Conservation (phyloP, 1,140 invertebrate genomes). For the Rhagoletis zephyria region DNA sequence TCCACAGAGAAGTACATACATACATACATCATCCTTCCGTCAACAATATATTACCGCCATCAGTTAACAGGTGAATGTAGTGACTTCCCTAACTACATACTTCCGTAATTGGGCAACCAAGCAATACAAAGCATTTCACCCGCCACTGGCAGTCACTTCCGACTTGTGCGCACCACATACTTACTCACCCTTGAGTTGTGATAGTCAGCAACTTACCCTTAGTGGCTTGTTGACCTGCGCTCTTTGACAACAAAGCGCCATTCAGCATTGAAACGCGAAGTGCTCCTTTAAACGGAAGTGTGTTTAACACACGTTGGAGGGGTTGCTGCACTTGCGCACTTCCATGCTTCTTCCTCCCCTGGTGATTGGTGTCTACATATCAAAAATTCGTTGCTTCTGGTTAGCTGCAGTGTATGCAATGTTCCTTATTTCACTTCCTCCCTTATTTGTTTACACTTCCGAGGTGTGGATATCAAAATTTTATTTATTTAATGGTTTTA, state of each 20-base stretch:
- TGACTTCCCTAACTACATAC: background rate
- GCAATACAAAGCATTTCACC: background rate
- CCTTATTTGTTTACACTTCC: constrained; percentile 30
- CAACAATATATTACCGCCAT: constrained; percentile 14
- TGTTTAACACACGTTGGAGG: constrained; percentile 5
- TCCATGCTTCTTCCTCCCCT: background rate
- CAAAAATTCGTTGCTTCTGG: background rate
- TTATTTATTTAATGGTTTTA: background rate
- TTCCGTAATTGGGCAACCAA: background rate
- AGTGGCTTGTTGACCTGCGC: constrained; percentile 20
- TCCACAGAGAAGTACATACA: background rate
- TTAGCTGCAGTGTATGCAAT: background rate
- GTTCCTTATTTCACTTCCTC: background rate
- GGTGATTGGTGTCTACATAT: background rate
- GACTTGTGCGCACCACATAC: background rate
- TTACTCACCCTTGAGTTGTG: background rate
- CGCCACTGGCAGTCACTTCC: background rate
- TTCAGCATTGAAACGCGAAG: background rate
- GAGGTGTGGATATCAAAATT: constrained; percentile 30
- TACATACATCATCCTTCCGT: background rate
- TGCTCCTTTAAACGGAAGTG: background rate
- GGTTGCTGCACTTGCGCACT: background rate
- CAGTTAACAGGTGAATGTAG: background rate
- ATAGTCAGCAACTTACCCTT: background rate
- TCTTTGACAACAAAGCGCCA: background rate